A percentile compares a stretch with the other conserved stretches of the same genome.
phyloP scores from a whole-genome alignment of 2,113 vertebrate species.

The Labeo catla region DNA sequence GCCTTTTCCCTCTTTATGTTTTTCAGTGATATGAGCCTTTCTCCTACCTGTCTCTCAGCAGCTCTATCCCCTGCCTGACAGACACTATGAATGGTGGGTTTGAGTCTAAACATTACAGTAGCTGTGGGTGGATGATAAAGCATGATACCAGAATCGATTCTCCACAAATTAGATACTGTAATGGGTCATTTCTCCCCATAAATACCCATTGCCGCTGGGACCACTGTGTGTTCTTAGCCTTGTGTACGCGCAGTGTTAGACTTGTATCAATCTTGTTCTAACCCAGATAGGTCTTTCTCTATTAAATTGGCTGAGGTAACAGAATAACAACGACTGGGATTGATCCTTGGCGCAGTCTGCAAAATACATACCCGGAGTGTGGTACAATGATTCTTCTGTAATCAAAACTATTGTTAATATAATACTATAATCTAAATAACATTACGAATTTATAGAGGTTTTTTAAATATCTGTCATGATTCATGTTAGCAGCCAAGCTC shows the following conservation, averaged over 20 bases:
- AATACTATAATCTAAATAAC: background rate
- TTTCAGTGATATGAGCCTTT: background rate
- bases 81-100: constrained; percentile 27
- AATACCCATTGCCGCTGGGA: constrained; percentile 62
- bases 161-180: constrained; percentile 73
- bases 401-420: background rate
- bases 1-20: constrained; percentile 1
- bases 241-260: constrained; percentile 43
- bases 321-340: constrained; percentile 5
- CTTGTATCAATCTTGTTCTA: constrained; percentile 58
- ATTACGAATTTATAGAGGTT: background rate
- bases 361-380: background rate
- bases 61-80: constrained; percentile 4
- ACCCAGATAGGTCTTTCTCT: constrained; percentile 47
- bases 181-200: constrained; percentile 73
- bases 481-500: background rate
- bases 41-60: background rate
- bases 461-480: background rate
- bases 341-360: background rate
- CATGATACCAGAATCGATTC: constrained; percentile 65
- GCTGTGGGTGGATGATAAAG: constrained; percentile 64
- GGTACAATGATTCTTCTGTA: background rate
- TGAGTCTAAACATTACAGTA: constrained; percentile 50
- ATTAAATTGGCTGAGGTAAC: constrained; percentile 30
- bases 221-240: constrained; percentile 58